phyloP scores from a whole-genome alignment of 2,888 invertebrate species.

The Ferrisia virgata region DNA sequence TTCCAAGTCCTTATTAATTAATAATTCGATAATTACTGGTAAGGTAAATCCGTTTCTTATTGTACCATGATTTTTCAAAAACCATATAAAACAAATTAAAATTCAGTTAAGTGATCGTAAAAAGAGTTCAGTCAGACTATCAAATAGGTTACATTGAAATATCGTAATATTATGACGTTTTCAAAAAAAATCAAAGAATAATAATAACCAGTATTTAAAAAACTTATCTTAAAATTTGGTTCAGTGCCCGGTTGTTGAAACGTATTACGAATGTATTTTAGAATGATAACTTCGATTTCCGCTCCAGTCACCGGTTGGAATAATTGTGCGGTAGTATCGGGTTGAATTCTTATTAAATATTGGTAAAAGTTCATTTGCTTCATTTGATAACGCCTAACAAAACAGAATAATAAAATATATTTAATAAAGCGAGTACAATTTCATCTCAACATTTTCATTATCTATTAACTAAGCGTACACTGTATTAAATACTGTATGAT shows the following conservation, averaged over 20 bases:
- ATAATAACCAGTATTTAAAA: background rate
- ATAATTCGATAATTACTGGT: background rate
- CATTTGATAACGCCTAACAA: conserved; percentile 59
- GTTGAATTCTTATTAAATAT: conserved; percentile 95
- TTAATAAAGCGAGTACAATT: too few relatives aligned
- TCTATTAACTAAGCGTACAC: too few relatives aligned
- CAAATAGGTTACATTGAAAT: background rate
- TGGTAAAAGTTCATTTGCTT: conserved; percentile 94
- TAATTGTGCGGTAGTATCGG: conserved; percentile 78
- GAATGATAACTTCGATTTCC: conserved; percentile 40
- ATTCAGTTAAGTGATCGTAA: background rate
- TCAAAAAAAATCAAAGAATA: background rate
- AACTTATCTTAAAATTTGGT: background rate
- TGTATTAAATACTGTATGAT: too few relatives aligned
- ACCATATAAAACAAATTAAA: background rate
- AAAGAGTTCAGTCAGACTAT: background rate
- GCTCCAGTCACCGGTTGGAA: conserved; percentile 83
- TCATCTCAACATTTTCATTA: too few relatives aligned
- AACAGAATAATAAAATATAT: conserved; percentile 18
- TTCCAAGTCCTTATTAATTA: too few relatives aligned
- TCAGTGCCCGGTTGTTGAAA: background rate
- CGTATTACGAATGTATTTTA: background rate
- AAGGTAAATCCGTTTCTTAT: conserved; percentile 23
- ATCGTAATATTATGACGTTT: too few relatives aligned
- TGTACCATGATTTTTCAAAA: background rate